Conservation (phyloP, 2,797 vertebrate species). For the Rhinatrema bivittatum region DNA sequence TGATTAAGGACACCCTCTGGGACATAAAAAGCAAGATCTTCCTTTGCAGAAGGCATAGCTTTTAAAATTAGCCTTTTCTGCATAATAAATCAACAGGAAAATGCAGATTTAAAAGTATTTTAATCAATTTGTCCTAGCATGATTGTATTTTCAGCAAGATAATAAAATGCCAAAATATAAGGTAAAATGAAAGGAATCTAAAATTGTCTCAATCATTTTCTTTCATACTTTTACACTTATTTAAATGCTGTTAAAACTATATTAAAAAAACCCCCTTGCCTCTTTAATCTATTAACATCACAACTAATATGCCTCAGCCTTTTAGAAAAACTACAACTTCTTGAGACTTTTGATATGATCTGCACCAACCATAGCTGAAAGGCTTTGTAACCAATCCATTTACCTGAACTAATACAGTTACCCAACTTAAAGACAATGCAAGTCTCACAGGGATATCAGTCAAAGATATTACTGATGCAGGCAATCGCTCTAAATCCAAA, state of each 20-base stretch:
- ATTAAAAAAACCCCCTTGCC: constrained; percentile 44
- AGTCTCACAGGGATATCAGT: constrained; percentile 38
- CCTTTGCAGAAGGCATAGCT: constrained; percentile 38
- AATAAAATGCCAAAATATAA: too few species aligned
- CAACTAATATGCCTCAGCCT: constrained; percentile 43
- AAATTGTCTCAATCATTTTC: constrained; percentile 45
- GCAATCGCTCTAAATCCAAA: too few species aligned
- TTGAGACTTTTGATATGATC: constrained; percentile 37
- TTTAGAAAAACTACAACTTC: constrained; percentile 46
- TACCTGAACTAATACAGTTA: constrained; percentile 33
- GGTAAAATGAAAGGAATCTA: constrained; percentile 26
- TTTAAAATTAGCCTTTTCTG: constrained; percentile 46
- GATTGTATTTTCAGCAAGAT: constrained; percentile 34
- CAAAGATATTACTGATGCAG: too few species aligned
- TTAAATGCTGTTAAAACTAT: constrained; percentile 45
- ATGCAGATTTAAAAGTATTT: constrained; percentile 45
- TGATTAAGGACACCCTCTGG: constrained; percentile 70
- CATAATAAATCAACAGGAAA: constrained; percentile 48
- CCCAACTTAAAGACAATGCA: constrained; percentile 39
- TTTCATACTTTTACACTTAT: constrained; percentile 45
- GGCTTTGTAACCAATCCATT: constrained; percentile 33
- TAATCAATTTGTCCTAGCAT: constrained; percentile 38
- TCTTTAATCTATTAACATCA: constrained; percentile 44
- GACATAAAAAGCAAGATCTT: constrained; percentile 56
- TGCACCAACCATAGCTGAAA: constrained; percentile 35